Evolutionary conservation across 2,113 vertebrate genomes (phyloP), one percentile per base, ranked within the genome.

Genomic region (Rhegmatorhina hoffmannsi): DNA sequence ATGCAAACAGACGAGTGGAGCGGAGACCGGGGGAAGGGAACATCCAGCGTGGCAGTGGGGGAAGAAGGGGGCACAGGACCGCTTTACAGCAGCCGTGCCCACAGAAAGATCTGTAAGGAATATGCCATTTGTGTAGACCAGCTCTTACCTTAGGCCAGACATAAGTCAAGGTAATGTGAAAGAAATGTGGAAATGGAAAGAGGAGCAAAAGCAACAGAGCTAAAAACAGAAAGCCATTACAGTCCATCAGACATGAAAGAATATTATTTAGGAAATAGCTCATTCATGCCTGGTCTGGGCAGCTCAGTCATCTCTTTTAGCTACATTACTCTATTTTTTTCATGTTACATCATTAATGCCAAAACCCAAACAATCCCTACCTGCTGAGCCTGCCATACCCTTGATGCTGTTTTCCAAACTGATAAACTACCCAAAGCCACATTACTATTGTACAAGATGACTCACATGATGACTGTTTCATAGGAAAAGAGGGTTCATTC

Each of bases 181-280:
- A 78, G 87, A 96, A 94, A 89, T 91, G 77, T 56, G 36, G 84
- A 77, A 92, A 89, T 78, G 73, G 80, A 86, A 94, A 87, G 44
- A 78, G 89, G 92, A 87, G 87, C 66, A 84, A 95, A 93, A 93
- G 73, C 89, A 95, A 82, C 69, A 64, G 52, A 91, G 58, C 69
- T 91, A 84, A 91, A 95, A 84, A 0, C 66, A 68, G 89, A 92
- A 89, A 82, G 68, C 52, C 66, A 64, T 89, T 91, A 85, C 18
- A 1, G 83, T 81, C 80, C 62, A 50, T 91, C 89, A 78, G 84
- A 79, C 74, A 62, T 89, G 69, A 92, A 91, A 81, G 84, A 89
- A 72, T 73, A 94, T 89, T 95, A 91, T 87, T 84, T 95, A 92
- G 76, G 76, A 97, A 97, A 92, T 16, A 89, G 92, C 75, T 77